Conservation (phyloP, 2,797 vertebrate genomes). For the Chaetophractus vellerosus region DNA sequence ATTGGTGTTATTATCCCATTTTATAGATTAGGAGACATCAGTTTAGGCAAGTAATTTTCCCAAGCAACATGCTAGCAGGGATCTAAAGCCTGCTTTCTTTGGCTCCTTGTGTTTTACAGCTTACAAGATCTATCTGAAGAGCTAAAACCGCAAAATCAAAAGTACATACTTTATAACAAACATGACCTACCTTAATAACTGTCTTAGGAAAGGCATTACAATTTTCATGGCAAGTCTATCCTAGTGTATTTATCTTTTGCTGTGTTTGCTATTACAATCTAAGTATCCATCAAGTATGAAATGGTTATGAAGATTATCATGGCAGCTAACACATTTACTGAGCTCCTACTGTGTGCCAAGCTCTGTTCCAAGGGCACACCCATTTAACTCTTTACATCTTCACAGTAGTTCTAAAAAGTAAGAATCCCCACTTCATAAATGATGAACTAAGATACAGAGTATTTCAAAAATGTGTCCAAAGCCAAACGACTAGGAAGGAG, state of each 20-base stretch:
- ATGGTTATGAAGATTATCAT: background rate
- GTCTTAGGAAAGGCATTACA: background rate
- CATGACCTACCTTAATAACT: background rate
- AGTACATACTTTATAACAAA: background rate
- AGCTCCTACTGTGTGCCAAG: background rate
- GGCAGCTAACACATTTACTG: background rate
- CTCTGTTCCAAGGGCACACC: background rate
- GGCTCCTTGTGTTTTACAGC: background rate
- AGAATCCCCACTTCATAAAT: background rate
- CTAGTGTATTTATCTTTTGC: background rate
- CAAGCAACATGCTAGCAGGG: background rate
- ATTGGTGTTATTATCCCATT: background rate
- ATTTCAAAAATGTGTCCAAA: background rate
- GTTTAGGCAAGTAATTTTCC: background rate
- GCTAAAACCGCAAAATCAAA: background rate
- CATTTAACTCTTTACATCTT: background rate
- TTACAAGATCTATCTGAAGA: slow-evolving; percentile 1
- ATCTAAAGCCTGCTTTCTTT: background rate
- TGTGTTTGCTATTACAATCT: background rate
- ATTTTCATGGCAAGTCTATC: background rate
- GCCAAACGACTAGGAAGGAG: background rate
- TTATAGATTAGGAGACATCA: background rate
- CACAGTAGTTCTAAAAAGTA: background rate
- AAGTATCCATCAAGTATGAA: slow-evolving; percentile 7
- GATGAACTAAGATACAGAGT: background rate